phyloP scores from a whole-genome alignment of 2,797 vertebrate species.

The Carapus acus region DNA sequence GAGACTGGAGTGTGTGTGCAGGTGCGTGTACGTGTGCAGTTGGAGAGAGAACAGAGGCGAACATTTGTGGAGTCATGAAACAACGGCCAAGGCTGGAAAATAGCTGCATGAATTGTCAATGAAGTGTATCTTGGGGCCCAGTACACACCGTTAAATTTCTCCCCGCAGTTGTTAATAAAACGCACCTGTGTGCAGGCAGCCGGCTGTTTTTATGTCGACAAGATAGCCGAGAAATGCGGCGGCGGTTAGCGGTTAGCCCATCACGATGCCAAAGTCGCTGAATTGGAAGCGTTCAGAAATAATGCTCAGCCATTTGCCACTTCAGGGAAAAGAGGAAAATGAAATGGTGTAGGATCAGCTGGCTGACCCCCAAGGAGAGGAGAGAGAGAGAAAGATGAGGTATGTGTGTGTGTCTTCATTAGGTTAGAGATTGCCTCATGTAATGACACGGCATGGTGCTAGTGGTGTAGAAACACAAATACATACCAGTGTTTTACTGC shows the following conservation, averaged over 20 bases:
- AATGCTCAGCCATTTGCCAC: constrained; percentile 63
- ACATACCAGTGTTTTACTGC: constrained; percentile 68
- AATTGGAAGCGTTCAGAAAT: constrained; percentile 40
- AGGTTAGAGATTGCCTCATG: constrained; percentile 78
- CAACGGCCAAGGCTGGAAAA: constrained; percentile 20
- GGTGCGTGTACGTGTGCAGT: too few species aligned
- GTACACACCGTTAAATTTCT: constrained; percentile 15
- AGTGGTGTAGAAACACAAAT: constrained; percentile 68
- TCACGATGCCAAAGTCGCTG: constrained; percentile 28
- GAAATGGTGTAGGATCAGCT: constrained; percentile 74
- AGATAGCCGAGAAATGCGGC: constrained; percentile 31
- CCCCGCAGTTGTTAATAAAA: constrained; percentile 11
- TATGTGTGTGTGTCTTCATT: constrained; percentile 70
- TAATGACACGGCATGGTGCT: constrained; percentile 74
- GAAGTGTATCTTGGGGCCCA: neutral
- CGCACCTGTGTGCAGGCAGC: constrained; percentile 9
- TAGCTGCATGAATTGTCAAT: neutral
- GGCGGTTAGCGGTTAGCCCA: constrained; percentile 11
- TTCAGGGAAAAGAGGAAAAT: constrained; percentile 66
- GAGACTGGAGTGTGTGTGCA: constrained; percentile 25
- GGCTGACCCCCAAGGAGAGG: constrained; percentile 67
- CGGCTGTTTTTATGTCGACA: constrained; percentile 9
- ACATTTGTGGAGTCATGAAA: constrained; percentile 25
- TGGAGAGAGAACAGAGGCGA: constrained; percentile 10
- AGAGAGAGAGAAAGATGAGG: constrained; percentile 21